Base-by-base conservation (phyloP, 2,797 vertebrate species). In the Thripadectes ignobilis region DNA sequence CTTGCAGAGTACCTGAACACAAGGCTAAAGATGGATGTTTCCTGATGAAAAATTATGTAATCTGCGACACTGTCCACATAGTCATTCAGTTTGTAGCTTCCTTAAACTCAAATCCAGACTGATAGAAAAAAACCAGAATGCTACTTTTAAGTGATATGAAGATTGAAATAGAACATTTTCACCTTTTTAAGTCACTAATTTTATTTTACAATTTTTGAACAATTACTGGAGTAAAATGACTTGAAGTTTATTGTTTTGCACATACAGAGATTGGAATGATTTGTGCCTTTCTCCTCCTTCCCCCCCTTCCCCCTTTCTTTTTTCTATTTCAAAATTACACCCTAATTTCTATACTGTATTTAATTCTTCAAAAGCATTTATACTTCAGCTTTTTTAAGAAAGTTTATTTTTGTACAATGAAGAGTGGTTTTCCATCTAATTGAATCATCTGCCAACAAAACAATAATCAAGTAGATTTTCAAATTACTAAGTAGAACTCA, bases 401-500 rank as follows among this genome's bases (percentile, higher is more conserved):
- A 67, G 26, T 89, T 88, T 90, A 48, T 77, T 67, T 82, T 94
- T 81, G 14, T 39, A 79, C 32, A 89, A 15, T 36, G 14, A 76
- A 59, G 18, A 74, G n/a, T 81, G 57, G 54, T 93, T 90, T 92
- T 77, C n/a, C 12, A 61, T 85, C n/a, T 89, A 59, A 39, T 4
- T 88, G 59, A 94, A 74, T 95, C 83, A 84, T 81, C 74, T 83
- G 39, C 65, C 39, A 68, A 61, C 48, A 94, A 71, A 78, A 96
- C n/a, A 80, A 63, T 55, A 65, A 93, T 91, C 24, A 79, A 91
- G 29, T 73, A 92, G 74, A 72, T 20, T 10, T 83, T 79, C 65
- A 69, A 84, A 74, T 59, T 83, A 41, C 45, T 77, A 55, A 79
- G 22, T 79, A 85, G 85, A 84, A 83, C 46, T 93, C 39, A 66